These are phyloP conservation scores for Peromyscus eremicus DNA, from an alignment of 2,797 vertebrate genomes.

Conservation along the genomic window DNA sequence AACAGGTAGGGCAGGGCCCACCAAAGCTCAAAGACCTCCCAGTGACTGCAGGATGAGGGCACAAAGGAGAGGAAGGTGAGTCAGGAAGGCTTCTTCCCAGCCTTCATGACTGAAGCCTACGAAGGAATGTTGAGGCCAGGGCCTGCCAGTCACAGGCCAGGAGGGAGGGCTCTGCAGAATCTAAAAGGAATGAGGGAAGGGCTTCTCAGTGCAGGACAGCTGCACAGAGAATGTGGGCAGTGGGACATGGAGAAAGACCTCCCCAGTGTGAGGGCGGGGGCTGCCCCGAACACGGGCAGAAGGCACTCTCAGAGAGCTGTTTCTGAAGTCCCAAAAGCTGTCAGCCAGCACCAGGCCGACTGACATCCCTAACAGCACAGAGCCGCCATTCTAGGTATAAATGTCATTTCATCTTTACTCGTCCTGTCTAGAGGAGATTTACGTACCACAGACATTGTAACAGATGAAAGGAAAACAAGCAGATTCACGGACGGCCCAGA, in stretches of 20 bases:
- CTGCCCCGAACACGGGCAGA: not conserved
- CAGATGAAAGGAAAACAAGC: not conserved
- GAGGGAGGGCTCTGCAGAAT: not conserved
- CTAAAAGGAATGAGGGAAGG: not conserved
- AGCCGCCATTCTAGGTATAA: not conserved
- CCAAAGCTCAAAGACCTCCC: not conserved
- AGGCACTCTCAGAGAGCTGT: not conserved
- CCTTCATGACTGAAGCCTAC: not conserved
- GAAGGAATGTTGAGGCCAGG: not conserved
- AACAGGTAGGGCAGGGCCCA: not conserved
- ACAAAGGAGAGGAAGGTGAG: not conserved
- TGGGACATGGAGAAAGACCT: too few species aligned
- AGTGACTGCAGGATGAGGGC: not conserved
- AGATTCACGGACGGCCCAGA: not conserved
- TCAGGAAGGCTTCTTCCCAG: not conserved
- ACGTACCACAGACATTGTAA: not conserved
- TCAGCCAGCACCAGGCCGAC: too few species aligned
- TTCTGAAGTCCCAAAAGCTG: accelerated
- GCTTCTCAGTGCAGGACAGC: not conserved
- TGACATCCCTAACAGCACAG: not conserved
- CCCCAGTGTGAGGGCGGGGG: not conserved
- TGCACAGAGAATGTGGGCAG: not conserved
- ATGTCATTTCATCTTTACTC: not conserved
- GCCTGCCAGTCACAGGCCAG: not conserved
- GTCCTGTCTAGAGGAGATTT: not conserved